phyloP scores from a whole-genome alignment of 2,888 invertebrate species.

The Petrolisthes cinctipes region DNA sequence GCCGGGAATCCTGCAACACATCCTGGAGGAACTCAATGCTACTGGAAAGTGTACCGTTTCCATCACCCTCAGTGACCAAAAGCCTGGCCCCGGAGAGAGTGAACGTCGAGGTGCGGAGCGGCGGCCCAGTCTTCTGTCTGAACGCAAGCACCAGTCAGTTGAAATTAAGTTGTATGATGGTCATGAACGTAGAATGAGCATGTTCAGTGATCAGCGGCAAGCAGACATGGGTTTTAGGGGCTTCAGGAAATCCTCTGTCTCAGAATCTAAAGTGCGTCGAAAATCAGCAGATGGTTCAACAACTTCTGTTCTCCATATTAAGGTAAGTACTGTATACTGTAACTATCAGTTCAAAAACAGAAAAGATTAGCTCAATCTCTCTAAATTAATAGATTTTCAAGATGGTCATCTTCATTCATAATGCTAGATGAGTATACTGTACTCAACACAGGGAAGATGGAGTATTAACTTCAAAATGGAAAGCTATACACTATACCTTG shows the following conservation, averaged over 20 bases:
- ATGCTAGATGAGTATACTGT: no score
- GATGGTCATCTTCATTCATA: no score
- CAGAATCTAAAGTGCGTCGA: conserved; percentile 29
- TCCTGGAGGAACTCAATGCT: conserved; percentile 85
- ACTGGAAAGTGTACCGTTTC: conserved; percentile 77
- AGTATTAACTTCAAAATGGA: no score
- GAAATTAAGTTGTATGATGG: conserved; percentile 12
- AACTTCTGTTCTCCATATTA: conserved; percentile 53
- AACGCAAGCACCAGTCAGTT: conserved; percentile 24
- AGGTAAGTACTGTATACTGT: conserved; percentile 23
- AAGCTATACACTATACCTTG: no score
- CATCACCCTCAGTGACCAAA: conserved; percentile 39
- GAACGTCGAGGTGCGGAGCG: conserved; percentile 30
- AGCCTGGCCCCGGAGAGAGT: conserved; percentile 7
- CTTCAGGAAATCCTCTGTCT: conserved; percentile 30
- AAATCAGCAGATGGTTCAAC: conserved; percentile 33
- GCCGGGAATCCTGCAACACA: conserved; percentile 79
- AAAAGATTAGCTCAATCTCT: no score
- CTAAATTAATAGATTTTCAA: no score
- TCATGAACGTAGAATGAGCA: conserved; percentile 46
- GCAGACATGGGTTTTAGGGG: conserved; percentile 28
- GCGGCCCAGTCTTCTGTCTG: conserved; percentile 34
- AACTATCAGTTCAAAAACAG: no score
- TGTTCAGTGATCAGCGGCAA: conserved; percentile 33
- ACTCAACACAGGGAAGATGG: no score